phyloP scores from a whole-genome alignment of 2,888 invertebrate species.

The Aradus depressus region DNA sequence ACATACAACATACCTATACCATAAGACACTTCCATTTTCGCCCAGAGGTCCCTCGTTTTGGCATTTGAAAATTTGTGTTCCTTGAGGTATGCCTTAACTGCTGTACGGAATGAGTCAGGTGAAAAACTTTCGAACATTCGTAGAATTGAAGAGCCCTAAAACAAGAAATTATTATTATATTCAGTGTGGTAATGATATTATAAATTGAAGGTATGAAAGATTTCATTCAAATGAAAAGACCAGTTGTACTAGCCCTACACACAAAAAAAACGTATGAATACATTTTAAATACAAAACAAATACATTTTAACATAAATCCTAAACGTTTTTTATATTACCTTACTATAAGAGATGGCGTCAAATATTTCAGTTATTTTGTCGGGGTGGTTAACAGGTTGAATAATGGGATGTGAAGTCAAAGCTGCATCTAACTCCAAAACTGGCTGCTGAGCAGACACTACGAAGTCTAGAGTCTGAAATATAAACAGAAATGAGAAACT shows the following conservation, averaged over 20 bases:
- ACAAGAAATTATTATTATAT: no score
- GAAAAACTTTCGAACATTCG: slow-evolving; percentile 80
- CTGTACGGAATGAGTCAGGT: slow-evolving; percentile 55
- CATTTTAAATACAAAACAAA: no score
- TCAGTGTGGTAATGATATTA: no score
- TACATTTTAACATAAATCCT: no score
- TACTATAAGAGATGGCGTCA: slow-evolving; percentile 81
- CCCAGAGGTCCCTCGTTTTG: slow-evolving; percentile 63
- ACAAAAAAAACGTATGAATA: no score
- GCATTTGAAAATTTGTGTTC: slow-evolving; percentile 62
- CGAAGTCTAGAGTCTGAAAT: slow-evolving; percentile 62
- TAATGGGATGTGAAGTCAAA: slow-evolving; percentile 79
- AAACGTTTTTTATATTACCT: no score
- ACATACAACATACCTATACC: neutral
- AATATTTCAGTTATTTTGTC: slow-evolving; percentile 86
- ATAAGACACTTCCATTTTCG: slow-evolving; percentile 12
- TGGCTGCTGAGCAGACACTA: slow-evolving; percentile 56
- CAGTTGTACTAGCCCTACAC: no score
- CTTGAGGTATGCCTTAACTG: slow-evolving; percentile 62
- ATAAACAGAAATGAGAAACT: no score
- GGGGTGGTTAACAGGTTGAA: slow-evolving; percentile 70
- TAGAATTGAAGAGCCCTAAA: slow-evolving; percentile 71
- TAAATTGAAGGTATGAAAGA: no score
- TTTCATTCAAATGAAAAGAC: no score
- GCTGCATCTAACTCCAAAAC: slow-evolving; percentile 67